A percentile compares a stretch with the other conserved stretches of the same genome.
Evolutionary conservation across 2,113 vertebrate species (phyloP).

Genomic region (Aplodontia rufa): DNA sequence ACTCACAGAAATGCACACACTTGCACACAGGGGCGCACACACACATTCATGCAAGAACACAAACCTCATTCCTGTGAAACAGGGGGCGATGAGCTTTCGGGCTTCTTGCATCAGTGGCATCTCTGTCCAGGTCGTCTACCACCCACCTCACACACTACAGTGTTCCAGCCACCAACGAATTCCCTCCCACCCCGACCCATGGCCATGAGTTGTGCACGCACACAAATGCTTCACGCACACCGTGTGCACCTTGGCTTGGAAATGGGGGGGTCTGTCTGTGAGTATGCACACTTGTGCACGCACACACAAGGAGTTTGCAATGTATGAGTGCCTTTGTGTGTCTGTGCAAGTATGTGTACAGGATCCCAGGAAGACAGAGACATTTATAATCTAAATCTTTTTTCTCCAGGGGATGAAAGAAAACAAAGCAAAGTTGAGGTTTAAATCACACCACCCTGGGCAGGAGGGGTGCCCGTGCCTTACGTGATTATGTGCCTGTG

Average conservation of each 20-base stretch:
- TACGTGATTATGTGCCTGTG: constrained; percentile 83
- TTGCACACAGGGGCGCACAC: not conserved
- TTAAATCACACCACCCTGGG: constrained; percentile 84
- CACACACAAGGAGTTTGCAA: not conserved
- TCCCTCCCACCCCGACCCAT: not conserved
- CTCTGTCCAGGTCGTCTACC: not conserved
- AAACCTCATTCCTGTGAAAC: not conserved
- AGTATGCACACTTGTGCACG: not conserved
- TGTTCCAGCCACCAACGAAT: not conserved
- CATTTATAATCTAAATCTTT: constrained; percentile 83
- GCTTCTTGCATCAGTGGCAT: accelerated
- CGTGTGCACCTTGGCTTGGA: not conserved
- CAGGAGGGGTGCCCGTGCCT: constrained; percentile 84
- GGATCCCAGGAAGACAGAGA: constrained; percentile 80
- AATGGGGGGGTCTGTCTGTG: not conserved
- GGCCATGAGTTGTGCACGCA: accelerated
- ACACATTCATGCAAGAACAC: not conserved
- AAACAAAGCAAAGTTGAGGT: constrained; percentile 88
- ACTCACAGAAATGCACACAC: not conserved
- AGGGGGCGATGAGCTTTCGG: not conserved
- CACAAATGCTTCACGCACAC: not conserved
- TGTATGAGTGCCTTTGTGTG: not conserved
- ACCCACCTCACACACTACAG: not conserved
- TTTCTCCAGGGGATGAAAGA: constrained; percentile 86
- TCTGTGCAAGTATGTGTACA: not conserved